These are phyloP conservation scores for Acrocephalus kingi DNA, from an alignment of 2,113 vertebrate species.

Conservation along the genomic window DNA sequence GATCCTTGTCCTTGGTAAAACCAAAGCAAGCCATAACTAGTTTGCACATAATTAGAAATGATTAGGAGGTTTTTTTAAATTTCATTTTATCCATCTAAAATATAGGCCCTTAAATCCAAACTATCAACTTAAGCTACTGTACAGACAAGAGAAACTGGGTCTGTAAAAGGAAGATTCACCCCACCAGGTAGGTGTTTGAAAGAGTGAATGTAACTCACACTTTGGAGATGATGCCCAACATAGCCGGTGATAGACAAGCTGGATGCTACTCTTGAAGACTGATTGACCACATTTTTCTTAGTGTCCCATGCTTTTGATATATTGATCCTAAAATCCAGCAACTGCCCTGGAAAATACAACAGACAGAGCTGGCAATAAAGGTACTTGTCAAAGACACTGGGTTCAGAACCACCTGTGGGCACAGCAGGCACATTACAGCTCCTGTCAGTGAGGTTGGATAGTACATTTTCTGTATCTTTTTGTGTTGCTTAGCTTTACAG, in stretches of 20 bases:
- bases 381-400: background rate
- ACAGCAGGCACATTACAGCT: background rate
- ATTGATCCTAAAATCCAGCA: background rate
- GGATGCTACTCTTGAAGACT: background rate
- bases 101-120: background rate
- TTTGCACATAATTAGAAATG: background rate
- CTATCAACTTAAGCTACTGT: background rate
- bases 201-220: background rate
- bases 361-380: background rate
- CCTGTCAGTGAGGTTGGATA: background rate
- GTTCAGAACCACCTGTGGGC: background rate
- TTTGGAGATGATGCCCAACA: background rate
- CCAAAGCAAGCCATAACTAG: background rate
- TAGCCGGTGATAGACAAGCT: background rate
- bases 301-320: background rate
- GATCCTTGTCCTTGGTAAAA: background rate
- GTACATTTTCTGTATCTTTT: background rate
- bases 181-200: background rate
- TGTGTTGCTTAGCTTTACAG: background rate
- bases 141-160: background rate
- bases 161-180: background rate
- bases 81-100: background rate
- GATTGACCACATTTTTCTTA: background rate
- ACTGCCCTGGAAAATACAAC: background rate
- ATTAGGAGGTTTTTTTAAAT: fast-evolving